Conservation (phyloP, 2,113 vertebrate species). For the Cacatua alba region DNA sequence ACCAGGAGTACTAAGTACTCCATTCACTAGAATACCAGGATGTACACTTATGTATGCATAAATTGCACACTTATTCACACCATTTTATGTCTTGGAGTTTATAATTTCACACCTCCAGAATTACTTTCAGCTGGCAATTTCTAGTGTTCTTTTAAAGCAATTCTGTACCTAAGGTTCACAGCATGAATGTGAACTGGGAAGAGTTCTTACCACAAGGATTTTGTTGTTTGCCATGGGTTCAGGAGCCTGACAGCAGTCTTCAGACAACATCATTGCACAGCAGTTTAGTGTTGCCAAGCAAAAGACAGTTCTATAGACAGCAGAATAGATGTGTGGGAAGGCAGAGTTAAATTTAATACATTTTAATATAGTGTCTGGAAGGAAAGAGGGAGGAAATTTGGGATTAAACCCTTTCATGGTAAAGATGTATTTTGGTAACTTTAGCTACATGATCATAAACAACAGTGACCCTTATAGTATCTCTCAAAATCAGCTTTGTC, state of each 20-base stretch:
- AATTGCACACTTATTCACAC: background rate
- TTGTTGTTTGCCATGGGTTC: background rate
- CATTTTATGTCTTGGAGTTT: background rate
- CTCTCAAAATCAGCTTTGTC: background rate
- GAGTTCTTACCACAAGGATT: background rate
- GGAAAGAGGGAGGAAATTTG: background rate
- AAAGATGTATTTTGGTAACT: background rate
- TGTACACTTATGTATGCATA: background rate
- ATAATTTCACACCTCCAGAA: background rate
- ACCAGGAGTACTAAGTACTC: background rate
- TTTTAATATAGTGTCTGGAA: background rate
- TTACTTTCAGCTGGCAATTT: background rate
- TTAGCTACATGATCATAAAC: background rate
- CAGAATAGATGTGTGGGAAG: background rate
- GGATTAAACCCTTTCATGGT: background rate
- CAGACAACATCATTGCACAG: background rate
- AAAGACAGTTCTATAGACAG: background rate
- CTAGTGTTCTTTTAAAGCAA: background rate
- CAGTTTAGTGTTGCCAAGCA: background rate
- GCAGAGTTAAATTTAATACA: background rate
- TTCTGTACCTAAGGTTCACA: background rate
- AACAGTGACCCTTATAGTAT: background rate
- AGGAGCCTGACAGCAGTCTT: background rate
- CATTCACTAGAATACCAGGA: background rate
- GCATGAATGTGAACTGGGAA: background rate